A percentile compares a stretch with the other conserved stretches of the same genome.
phyloP scores from a whole-genome alignment of 2,888 invertebrate species.

The Rhingia campestris region DNA sequence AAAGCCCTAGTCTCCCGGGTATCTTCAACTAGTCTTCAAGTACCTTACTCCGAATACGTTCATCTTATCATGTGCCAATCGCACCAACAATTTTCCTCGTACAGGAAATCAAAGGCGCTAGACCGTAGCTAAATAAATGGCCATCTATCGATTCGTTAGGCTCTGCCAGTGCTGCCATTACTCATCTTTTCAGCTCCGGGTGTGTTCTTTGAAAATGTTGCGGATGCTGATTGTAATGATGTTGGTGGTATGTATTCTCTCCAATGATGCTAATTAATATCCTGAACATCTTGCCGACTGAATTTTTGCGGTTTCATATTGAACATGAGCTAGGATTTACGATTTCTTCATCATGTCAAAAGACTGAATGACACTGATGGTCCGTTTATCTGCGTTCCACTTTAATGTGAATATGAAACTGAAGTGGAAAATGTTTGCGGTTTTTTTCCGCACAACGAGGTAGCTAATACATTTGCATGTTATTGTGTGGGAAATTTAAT shows the following conservation, averaged over 20 bases:
- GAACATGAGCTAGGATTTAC: slow-evolving; percentile 19
- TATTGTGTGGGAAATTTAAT: slow-evolving; percentile 37
- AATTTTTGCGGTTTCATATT: slow-evolving; percentile 5
- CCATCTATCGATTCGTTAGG: slow-evolving; percentile 33
- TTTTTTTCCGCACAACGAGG: slow-evolving; percentile 3
- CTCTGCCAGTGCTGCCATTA: slow-evolving; percentile 24
- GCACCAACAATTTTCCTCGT: background rate
- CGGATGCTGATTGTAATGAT: slow-evolving; percentile 5
- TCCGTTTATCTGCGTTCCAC: slow-evolving; percentile 26
- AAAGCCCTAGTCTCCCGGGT: slow-evolving; percentile 1
- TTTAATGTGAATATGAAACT: slow-evolving; percentile 25
- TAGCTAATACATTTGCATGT: slow-evolving; percentile 17
- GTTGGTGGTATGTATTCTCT: slow-evolving; percentile 7
- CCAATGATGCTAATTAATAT: background rate
- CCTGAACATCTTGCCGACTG: background rate
- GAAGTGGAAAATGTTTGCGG: slow-evolving; percentile 34
- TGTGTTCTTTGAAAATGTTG: slow-evolving; percentile 32
- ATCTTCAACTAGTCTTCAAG: slow-evolving; percentile 8
- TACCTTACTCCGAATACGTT: slow-evolving; percentile 9
- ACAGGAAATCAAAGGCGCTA: slow-evolving; percentile 56
- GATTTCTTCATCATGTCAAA: slow-evolving; percentile 32
- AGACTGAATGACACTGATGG: slow-evolving; percentile 29
- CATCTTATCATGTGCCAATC: slow-evolving; percentile 39
- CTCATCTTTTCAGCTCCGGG: slow-evolving; percentile 19
- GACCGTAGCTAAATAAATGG: slow-evolving; percentile 46